Base-by-base conservation (phyloP, 37 sponge, comb jelly and placozoan genomes). In the Beroe forskalii region DNA sequence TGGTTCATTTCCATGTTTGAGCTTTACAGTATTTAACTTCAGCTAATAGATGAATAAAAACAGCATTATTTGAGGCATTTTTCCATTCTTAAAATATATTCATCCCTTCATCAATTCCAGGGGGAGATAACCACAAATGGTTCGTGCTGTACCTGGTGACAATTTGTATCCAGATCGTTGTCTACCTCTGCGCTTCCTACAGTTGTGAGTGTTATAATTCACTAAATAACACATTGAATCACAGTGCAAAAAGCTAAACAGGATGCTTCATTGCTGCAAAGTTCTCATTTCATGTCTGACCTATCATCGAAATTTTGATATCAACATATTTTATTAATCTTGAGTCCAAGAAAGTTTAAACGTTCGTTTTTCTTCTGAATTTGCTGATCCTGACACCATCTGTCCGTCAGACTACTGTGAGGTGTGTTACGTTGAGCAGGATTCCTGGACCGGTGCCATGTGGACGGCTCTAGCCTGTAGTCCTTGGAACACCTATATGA, bases 401-500 rank as follows among this genome's bases (percentile, higher is more conserved):
- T 48, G 12, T 22, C 66, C 27, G 9, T 8, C 89, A 95, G 95
- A 91, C 61, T 43, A 93, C 76, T 91, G 32, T 37, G 48, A 27
- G 30, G 76, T 86, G 69, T 93, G 61, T 42, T 90, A 91, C 27
- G 93, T 75, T 37, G 80, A 72, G 2, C 67, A 91, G 20, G 91
- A 89, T 12, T 92, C 90, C 91, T 91, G 91, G 41, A 23, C 92
- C 35, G 89, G 89, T 9, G 64, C 91, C 42, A 23, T 67, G 62
- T 91, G 72, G 38, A 76, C 90, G 35, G 92, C 92, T 66, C 55
- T 93, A 60, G 41, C 80, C 41, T 91, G 90, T 40, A 69, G 91
- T 24, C 95, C 97, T 22, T 96, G 95, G 95, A 61, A 93, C 24
- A 92, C 92, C 40, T 95, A 61, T 75, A 90, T 94, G 30, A 44